A percentile compares a stretch with the other conserved stretches of the same genome.
phyloP scores from a whole-genome alignment of 2,113 vertebrate genomes.

The Microcebus tavaratra region DNA sequence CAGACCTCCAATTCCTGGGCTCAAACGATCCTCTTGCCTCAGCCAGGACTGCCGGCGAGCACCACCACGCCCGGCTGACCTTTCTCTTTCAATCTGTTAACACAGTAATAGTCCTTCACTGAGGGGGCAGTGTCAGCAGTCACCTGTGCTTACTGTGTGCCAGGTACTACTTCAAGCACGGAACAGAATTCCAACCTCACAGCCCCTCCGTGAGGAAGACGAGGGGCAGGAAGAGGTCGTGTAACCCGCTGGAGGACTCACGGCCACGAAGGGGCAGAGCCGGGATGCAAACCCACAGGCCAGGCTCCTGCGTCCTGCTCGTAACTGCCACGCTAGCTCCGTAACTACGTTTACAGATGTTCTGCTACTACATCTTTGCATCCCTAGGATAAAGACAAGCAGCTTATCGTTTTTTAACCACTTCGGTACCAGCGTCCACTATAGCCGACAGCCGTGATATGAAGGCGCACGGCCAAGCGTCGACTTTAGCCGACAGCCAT shows the following conservation, averaged over 20 bases:
- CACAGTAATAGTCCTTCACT: not conserved
- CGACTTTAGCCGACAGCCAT: too few species aligned
- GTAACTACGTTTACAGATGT: not conserved
- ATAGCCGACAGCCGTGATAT: too few species aligned
- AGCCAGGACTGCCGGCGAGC: not conserved
- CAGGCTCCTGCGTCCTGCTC: fast-evolving
- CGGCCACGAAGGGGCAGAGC: not conserved
- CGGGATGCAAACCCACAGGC: not conserved
- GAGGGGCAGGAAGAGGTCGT: not conserved
- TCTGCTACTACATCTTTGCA: not conserved
- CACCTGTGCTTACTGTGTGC: fast-evolving
- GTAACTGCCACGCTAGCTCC: fast-evolving
- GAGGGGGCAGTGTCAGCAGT: not conserved
- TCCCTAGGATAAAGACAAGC: not conserved
- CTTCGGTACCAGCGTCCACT: too few species aligned
- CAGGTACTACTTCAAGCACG: fast-evolving
- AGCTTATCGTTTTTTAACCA: not conserved
- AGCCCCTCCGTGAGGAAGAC: too few species aligned
- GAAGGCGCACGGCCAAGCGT: too few species aligned
- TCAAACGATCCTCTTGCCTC: not conserved
- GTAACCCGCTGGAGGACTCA: not conserved
- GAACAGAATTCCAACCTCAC: too few species aligned
- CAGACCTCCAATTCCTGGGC: not conserved
- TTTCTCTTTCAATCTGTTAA: not conserved
- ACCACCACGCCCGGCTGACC: not conserved